Percentiles rank a stretch among this genome's conserved stretches.
phyloP scores from a whole-genome alignment of 2,113 vertebrate species.

The Tylochromis polylepis region DNA sequence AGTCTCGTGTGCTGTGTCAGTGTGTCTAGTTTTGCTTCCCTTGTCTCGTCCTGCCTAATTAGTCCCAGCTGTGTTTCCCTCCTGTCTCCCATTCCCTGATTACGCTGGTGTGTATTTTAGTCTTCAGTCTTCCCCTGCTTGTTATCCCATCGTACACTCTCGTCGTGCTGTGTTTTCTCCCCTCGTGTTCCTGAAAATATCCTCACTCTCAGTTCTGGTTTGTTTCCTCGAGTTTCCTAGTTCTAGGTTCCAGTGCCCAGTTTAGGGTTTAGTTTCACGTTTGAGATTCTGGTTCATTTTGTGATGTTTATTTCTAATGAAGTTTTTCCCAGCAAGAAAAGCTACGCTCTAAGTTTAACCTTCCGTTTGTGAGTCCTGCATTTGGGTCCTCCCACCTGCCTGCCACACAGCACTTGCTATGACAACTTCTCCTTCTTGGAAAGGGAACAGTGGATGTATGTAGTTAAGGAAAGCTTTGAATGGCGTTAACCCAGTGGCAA shows the following conservation, averaged over 20 bases:
- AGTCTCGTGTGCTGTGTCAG: neutral
- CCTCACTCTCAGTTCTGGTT: neutral
- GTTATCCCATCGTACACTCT: neutral
- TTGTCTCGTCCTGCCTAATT: neutral
- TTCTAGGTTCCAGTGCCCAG: neutral
- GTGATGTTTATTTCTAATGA: neutral
- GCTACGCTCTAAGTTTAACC: neutral
- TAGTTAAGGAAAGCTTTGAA: too few relatives aligned
- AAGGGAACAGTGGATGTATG: too few relatives aligned
- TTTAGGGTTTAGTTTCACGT: rapidly evolving
- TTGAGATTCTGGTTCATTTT: neutral
- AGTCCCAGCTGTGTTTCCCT: neutral
- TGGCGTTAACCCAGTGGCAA: too few relatives aligned
- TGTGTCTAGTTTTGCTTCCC: neutral
- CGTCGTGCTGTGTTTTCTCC: neutral
- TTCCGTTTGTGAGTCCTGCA: neutral
- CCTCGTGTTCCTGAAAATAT: neutral
- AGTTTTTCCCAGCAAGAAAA: neutral
- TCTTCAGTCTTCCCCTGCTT: neutral
- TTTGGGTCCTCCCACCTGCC: neutral
- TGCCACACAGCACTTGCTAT: neutral
- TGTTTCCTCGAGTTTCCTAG: neutral
- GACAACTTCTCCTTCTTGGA: too few relatives aligned
- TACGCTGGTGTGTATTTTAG: neutral
- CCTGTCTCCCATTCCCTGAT: neutral